phyloP scores from a whole-genome alignment of 2,888 invertebrate genomes.

The Myathropa florea region DNA sequence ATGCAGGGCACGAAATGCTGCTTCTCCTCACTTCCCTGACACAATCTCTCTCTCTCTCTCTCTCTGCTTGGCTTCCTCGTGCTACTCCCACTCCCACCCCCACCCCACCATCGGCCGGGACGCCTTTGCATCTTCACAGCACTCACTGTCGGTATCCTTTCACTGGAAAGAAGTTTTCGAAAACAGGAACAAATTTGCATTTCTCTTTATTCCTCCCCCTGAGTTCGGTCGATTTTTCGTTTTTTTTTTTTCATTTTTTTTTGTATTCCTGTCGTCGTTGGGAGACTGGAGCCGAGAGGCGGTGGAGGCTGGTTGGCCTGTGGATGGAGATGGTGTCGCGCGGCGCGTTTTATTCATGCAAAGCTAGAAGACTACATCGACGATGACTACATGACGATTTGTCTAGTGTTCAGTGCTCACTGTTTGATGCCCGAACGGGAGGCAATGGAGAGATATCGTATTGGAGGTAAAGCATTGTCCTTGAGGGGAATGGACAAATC shows the following conservation, averaged over 20 bases:
- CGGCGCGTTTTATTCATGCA: conserved; percentile 25
- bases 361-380: conserved; percentile 5
- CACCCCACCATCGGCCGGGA: no score
- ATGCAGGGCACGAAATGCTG: conserved; percentile 51
- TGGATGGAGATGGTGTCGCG: neutral
- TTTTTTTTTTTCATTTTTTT: neutral
- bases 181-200: conserved; percentile 62
- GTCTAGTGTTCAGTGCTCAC: conserved; percentile 5
- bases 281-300: neutral
- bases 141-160: conserved; percentile 21
- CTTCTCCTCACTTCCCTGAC: neutral
- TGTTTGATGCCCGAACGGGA: neutral
- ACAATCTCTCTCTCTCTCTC: neutral
- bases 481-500: conserved; percentile 36
- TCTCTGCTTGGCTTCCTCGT: neutral
- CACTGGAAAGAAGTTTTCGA: conserved; percentile 30
- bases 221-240: conserved; percentile 17
- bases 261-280: neutral
- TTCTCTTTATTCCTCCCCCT: conserved; percentile 4
- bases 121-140: neutral
- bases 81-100: neutral
- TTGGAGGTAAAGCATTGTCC: conserved; percentile 4
- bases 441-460: neutral
- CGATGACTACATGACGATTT: conserved; percentile 39
- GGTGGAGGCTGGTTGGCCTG: neutral